These are phyloP conservation scores for Polypedilum vanderplanki DNA, from an alignment of 1,140 invertebrate genomes.

Conservation along the genomic window DNA sequence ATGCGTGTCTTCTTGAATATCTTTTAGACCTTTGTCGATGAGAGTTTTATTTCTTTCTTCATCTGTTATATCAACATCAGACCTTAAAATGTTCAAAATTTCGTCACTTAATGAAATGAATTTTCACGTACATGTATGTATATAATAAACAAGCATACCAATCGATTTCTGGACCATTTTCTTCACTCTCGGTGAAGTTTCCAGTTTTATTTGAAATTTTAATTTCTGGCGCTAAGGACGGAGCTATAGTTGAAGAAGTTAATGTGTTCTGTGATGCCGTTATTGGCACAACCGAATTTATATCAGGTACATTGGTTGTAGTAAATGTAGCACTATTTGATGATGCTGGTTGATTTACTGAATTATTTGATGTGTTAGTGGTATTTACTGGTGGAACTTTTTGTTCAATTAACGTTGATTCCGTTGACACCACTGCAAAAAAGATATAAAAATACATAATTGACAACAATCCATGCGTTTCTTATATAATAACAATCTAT, in stretches of 20 bases:
- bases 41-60: background rate
- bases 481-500: background rate
- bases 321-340: background rate
- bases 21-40: background rate
- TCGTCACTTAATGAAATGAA: too few species aligned
- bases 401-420: background rate
- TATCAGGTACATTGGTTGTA: constrained; percentile 6
- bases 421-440: background rate
- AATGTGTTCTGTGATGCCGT: background rate
- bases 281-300: background rate
- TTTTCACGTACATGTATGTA: too few species aligned
- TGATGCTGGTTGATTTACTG: too few species aligned
- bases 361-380: background rate
- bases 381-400: background rate
- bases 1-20: constrained; percentile 54
- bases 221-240: constrained; percentile 9
- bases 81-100: background rate
- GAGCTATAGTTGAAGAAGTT: background rate
- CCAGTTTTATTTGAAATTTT: constrained; percentile 19
- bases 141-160: background rate
- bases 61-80: constrained; percentile 15
- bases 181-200: background rate
- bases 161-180: background rate
- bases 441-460: background rate
- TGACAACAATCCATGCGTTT: background rate